phyloP scores from a whole-genome alignment of 2,888 invertebrate species.

The Pharmacophagus antenor region DNA sequence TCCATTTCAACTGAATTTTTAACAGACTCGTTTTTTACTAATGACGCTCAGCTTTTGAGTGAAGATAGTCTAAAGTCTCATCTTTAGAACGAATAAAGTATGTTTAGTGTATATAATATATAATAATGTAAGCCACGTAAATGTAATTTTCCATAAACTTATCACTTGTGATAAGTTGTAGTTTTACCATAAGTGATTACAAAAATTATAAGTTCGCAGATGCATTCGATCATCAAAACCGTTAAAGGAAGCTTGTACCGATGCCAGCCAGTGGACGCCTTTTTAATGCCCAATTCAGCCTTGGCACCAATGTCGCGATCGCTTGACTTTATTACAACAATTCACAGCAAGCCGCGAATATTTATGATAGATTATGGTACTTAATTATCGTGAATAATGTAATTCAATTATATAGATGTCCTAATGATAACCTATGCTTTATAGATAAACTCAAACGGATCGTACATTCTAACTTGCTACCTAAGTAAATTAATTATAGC shows the following conservation, averaged over 20 bases:
- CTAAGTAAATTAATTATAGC: no score
- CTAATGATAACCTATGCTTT: constrained; percentile 13
- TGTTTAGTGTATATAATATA: no score
- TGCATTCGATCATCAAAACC: constrained; percentile 35
- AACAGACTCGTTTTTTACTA: no score
- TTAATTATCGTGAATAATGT: constrained; percentile 11
- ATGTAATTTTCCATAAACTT: no score
- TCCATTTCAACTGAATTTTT: no score
- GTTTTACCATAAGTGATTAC: constrained; percentile 4
- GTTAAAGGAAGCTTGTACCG: constrained; percentile 36
- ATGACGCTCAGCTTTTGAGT: no score
- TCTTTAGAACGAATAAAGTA: no score
- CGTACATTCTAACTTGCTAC: no score
- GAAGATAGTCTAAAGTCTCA: no score
- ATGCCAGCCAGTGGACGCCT: constrained; percentile 27
- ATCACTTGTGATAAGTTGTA: neutral
- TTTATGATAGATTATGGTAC: constrained; percentile 22
- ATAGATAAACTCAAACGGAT: neutral
- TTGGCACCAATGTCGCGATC: constrained; percentile 52
- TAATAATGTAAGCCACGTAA: no score
- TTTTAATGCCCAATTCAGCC: constrained; percentile 38
- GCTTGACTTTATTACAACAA: constrained; percentile 48
- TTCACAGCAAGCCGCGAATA: constrained; percentile 38
- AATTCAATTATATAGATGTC: constrained; percentile 18
- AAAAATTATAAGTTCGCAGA: constrained; percentile 21